These are phyloP conservation scores for Garra rufa DNA, from an alignment of 2,113 vertebrate species.

Conservation along the genomic window DNA sequence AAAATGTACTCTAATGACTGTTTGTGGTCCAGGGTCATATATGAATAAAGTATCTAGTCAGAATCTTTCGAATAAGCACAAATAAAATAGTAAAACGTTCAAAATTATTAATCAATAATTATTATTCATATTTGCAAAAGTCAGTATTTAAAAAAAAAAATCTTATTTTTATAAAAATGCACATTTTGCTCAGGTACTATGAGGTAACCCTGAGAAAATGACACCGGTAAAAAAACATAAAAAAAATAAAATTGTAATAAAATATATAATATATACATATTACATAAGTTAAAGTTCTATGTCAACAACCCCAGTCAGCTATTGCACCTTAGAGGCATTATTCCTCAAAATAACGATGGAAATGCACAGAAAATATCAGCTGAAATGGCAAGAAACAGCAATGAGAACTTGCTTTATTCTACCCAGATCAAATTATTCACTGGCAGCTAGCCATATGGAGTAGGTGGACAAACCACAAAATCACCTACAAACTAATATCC, in stretches of 20 bases:
- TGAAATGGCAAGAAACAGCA: constrained; percentile 19
- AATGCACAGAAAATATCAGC: constrained; percentile 8
- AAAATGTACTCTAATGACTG: too few relatives aligned
- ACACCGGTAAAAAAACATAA: too few relatives aligned
- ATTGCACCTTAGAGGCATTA: constrained; percentile 1
- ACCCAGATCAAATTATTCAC: not conserved
- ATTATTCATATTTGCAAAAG: not conserved
- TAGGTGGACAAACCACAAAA: not conserved
- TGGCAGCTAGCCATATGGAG: not conserved
- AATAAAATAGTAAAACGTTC: not conserved
- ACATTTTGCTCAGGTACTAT: not conserved
- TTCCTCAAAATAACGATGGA: not conserved
- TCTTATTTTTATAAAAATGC: not conserved
- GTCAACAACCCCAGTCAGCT: not conserved
- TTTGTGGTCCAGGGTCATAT: too few relatives aligned
- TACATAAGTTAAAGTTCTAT: not conserved
- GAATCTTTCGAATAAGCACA: not conserved
- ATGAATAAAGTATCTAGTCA: too few relatives aligned
- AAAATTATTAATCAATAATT: not conserved
- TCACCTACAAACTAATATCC: not conserved
- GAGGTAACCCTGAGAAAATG: not conserved
- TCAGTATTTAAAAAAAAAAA: not conserved
- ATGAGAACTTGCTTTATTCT: not conserved
- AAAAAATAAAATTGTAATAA: not conserved
- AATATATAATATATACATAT: not conserved